These are phyloP conservation scores for Mythimna loreyi DNA, from an alignment of 2,888 invertebrate species.

Conservation along the genomic window DNA sequence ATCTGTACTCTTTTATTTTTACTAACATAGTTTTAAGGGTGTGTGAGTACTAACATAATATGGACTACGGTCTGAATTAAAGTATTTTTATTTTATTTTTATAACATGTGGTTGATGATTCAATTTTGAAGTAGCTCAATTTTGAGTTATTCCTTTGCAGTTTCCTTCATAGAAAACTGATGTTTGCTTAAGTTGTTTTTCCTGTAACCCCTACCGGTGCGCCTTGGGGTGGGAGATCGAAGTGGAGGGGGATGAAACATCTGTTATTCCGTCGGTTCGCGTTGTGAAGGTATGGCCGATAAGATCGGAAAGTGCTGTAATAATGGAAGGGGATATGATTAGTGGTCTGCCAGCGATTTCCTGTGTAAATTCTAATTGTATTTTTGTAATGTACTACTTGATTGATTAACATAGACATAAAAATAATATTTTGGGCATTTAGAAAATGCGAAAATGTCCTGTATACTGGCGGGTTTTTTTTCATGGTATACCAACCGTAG, in stretches of 20 bases:
- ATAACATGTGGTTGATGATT: no score
- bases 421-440: background rate
- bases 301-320: constrained; percentile 2
- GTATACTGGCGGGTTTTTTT: no score
- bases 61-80: no score
- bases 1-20: no score
- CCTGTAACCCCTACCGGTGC: background rate
- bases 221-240: background rate
- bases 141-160: no score
- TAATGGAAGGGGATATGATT: constrained; percentile 11
- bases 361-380: background rate
- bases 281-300: background rate
- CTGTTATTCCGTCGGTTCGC: background rate
- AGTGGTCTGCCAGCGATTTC: constrained; percentile 17
- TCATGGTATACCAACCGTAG: no score
- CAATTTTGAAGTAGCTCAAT: no score
- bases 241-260: background rate
- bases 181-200: background rate
- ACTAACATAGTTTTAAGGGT: no score
- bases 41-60: no score
- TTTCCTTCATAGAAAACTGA: no score
- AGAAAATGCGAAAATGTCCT: background rate
- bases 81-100: no score
- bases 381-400: background rate
- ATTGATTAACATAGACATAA: background rate